Conservation (phyloP, 2,113 vertebrate species). For the Ancistrus triradiatus region DNA sequence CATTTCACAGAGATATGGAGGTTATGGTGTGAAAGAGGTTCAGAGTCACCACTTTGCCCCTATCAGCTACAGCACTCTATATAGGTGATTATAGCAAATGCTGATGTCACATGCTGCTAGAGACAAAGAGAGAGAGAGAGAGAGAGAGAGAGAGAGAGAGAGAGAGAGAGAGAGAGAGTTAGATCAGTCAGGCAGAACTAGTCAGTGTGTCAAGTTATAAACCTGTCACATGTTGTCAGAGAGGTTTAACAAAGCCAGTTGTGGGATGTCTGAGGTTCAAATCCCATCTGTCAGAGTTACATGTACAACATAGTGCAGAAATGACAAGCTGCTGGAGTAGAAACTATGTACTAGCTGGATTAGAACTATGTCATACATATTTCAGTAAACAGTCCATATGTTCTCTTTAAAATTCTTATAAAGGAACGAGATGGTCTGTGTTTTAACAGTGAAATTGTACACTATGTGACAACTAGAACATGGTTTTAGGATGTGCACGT, state of each 20-base stretch:
- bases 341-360: no score
- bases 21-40: constrained; percentile 26
- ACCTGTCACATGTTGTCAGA: neutral
- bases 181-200: neutral
- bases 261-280: neutral
- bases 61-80: neutral
- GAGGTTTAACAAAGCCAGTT: neutral
- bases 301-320: neutral
- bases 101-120: neutral
- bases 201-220: neutral
- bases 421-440: no score
- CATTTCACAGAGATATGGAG: constrained; percentile 18
- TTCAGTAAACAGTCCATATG: neutral
- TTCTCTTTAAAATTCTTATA: no score
- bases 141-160: neutral
- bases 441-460: no score
- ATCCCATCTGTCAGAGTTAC: neutral
- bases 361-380: neutral
- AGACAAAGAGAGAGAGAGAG: neutral
- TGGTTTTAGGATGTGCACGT: no score
- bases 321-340: constrained; percentile 4
- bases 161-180: neutral
- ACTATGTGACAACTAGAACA: no score
- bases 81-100: constrained; percentile 2
- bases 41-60: constrained; percentile 11